Base-by-base conservation (phyloP, 2,797 vertebrate genomes). In the Petrocephalus sullivani region DNA sequence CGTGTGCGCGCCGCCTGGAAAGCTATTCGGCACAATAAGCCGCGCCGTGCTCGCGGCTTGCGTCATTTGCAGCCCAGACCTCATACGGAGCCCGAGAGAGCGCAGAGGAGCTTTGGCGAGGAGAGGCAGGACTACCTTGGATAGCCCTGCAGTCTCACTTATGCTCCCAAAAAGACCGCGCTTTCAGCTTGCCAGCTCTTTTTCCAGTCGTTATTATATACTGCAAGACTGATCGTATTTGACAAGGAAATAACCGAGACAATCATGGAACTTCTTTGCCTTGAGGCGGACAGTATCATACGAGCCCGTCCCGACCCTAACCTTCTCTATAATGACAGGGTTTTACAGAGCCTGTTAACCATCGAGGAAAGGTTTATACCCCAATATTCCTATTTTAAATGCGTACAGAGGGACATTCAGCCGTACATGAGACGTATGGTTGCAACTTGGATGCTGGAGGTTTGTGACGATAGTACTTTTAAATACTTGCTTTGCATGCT, bases 381-480 rank as follows among this genome's bases (percentile, higher is more conserved):
- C 12, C 97, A 95, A 2, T 96, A 97, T 91, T 97, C 97, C 49
- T 98, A 98, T 92, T 99, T 98, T 95, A 96, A 97, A 90, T 96
- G 96, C 92, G 96, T 98, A 87, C 98, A 99, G 95, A 96, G 96
- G 94, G 98, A 99, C 91, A 97, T 99, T 91, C 96, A 97, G 91
- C 98, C 98, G 85, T 96, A 96, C 93, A 99, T 99, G 98, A 96
- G 98, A 93, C 95, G 96, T 93, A 97, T 98, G 96, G 96, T 99
- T 91, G 97, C 98, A 90, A 96, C 96, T 91, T 99, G 98, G 98
- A 99, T 99, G 98, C 95, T 98, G 92, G 98, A 99, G 98, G 98
- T 99, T 96, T 92, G 97, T 95, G 88, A 41, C 49, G 49, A 83
- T 21, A 83, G n/a, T 46, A 23, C 82, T 84, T 54, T 84, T 75